Conservation (phyloP, 1,140 invertebrate genomes). For the Melitaea cinxia region DNA sequence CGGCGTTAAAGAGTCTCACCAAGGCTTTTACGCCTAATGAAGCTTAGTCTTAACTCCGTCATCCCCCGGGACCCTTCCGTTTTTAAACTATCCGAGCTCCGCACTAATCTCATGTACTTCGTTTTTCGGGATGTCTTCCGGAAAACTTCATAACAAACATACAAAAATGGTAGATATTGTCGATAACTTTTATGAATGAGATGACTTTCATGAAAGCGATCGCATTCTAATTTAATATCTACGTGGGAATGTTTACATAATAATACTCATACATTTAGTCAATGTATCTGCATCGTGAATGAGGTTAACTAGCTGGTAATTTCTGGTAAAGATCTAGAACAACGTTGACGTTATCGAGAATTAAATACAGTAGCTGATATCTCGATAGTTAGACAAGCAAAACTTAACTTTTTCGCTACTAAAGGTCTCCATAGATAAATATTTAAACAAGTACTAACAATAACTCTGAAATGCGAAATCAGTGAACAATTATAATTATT, state of each 20-base stretch:
- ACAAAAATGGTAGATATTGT: too few relatives aligned
- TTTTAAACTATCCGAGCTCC: too few relatives aligned
- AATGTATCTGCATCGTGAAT: constrained; percentile 40
- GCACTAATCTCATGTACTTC: too few relatives aligned
- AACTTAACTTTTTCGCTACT: constrained; percentile 28
- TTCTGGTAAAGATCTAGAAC: constrained; percentile 67
- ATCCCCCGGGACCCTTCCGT: too few relatives aligned
- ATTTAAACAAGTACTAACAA: too few relatives aligned
- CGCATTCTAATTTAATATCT: constrained; percentile 10
- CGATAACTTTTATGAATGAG: background rate
- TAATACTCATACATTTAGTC: constrained; percentile 18
- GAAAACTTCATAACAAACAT: too few relatives aligned
- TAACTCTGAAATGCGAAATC: constrained; percentile 2
- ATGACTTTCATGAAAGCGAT: background rate
- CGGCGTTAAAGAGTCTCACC: too few relatives aligned
- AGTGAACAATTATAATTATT: background rate
- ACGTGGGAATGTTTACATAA: constrained; percentile 34
- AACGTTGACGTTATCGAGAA: constrained; percentile 57
- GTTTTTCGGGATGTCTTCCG: too few relatives aligned
- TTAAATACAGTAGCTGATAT: constrained; percentile 49
- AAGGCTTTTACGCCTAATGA: too few relatives aligned
- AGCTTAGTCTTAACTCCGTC: too few relatives aligned
- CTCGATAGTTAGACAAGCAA: constrained; percentile 27
- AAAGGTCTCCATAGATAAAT: constrained; percentile 23
- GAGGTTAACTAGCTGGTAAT: constrained; percentile 58